Evolutionary conservation across 2,797 vertebrate species (phyloP), one percentile per base, ranked within the genome.

Genomic region (Fistularia tabacaria): DNA sequence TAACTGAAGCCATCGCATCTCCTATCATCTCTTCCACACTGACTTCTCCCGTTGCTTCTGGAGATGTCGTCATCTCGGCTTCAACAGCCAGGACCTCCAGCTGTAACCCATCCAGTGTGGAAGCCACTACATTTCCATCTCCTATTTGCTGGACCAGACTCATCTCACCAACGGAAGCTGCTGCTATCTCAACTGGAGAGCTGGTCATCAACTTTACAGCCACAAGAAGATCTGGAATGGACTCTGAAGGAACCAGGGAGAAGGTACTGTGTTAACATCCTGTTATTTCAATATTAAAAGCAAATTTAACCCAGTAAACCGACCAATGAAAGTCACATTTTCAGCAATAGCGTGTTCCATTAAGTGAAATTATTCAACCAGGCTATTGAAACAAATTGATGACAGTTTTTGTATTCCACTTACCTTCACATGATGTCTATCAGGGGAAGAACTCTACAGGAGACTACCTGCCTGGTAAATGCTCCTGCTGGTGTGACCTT

Each of bases 141-240:
- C 81, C 77, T 6, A 66, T 54, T n/a, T 72, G 46, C 36, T 1
- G 74, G 52, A 80, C 58, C 46, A 74, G 40, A 40, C 51, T 66
- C 0, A 41, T 64, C 10, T 88, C 84, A 0, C 63, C 74, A 6
- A 84, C 71, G 8, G 87, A 87, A 13, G 82, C 82, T n/a, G 83
- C 83, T 0, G 86, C 83, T 1, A 88, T 86, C 54, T 87, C 89
- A 5, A 49, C 65, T n/a, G 80, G 52, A 3, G 82, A 73, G 45
- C 58, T 8, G 0, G 71, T 9, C 57, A 77, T 61, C 46, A 73
- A 14, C 77, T 81, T 85, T 59, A 75, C 78, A 13, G 83, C 70
- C n/a, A 76, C 54, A 10, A 76, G 51, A 43, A 82, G 59, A 71
- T 79, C 73, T 58, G 81, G 63, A 8, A 64, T 2, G n/a, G 63